Base-by-base conservation (phyloP, 2,113 vertebrate genomes). In the Anoplopoma fimbria region DNA sequence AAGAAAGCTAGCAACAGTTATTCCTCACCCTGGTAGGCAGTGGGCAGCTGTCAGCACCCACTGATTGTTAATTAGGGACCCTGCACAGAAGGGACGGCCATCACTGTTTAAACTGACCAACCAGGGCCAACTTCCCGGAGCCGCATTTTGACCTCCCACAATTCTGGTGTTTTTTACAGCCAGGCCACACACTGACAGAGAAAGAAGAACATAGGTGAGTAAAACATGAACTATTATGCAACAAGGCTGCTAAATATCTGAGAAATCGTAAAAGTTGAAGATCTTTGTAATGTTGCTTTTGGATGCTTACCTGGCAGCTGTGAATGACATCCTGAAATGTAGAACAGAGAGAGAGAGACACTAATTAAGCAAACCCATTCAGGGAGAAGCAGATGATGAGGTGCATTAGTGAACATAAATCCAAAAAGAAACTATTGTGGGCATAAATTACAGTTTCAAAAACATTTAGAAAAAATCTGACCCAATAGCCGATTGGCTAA, bases 1-100 rank as follows among this genome's bases (percentile, higher is more conserved):
- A 15, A n/a, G 8, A 10, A 15, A 25, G 25, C 10, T 4, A 17
- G 13, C 23, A 51, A 13, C n/a, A 42, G 6, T 49, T 13, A 9
- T 40, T 1, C 10, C 73, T 82, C 19, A 92, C 88, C 0, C 0
- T 3, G 0, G 0, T 0, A 19, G 0, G 73, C 91, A 89, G 69
- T 81, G 73, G 34, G 83, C 81, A 8, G 81, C 78, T 2, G 91
- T 90, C 76, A 90, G 27, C 33, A 92, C 81, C 91, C 91, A 89
- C 17, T 76, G 25, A 4, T 68, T 0, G 34, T 2, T 70, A 7
- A 92, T 88, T 0, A 92, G 73, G 1, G 85, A 79, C 1, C 91
- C 91, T 38, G 36, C 72, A 38, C 89, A 88, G 12, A 1, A 1
- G 0, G 3, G 21, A 0, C 0, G 0, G 0, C 1, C 29, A 0